These are phyloP conservation scores for Pegoplata infirma DNA, from an alignment of 2,888 invertebrate genomes.

Conservation along the genomic window DNA sequence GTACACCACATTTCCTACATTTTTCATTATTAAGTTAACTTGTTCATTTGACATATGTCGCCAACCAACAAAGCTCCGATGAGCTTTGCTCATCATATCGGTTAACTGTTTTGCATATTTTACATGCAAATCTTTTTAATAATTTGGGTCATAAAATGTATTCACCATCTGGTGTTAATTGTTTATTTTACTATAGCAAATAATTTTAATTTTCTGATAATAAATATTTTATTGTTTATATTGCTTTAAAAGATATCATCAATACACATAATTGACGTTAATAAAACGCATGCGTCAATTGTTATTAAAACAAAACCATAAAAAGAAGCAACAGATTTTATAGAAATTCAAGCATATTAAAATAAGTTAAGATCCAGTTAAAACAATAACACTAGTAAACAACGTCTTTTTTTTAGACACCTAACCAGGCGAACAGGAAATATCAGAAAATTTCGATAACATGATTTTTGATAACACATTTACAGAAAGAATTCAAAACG, in stretches of 20 bases:
- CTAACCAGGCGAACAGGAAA: no score
- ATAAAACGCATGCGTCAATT: conserved; percentile 30
- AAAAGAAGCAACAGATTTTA: neutral
- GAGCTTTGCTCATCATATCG: no score
- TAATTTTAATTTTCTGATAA: conserved; percentile 35
- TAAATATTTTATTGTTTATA: conserved; percentile 21
- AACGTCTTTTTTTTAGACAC: no score
- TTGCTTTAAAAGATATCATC: conserved; percentile 2
- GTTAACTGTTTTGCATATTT: neutral
- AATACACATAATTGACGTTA: conserved; percentile 37
- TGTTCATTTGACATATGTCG: no score
- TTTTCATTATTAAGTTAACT: no score
- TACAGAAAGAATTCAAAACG: no score
- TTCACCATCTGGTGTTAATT: conserved; percentile 33
- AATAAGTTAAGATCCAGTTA: conserved; percentile 17
- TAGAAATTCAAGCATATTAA: conserved; percentile 9
- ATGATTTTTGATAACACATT: no score
- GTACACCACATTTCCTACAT: no score
- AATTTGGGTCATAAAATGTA: conserved; percentile 23
- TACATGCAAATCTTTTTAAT: neutral
- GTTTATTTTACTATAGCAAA: conserved; percentile 36
- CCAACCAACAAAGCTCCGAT: no score
- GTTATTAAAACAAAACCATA: neutral
- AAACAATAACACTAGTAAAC: no score
- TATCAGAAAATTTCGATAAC: no score